Conservation (phyloP, 2,888 invertebrate species). For the Drosophila pegasa region DNA sequence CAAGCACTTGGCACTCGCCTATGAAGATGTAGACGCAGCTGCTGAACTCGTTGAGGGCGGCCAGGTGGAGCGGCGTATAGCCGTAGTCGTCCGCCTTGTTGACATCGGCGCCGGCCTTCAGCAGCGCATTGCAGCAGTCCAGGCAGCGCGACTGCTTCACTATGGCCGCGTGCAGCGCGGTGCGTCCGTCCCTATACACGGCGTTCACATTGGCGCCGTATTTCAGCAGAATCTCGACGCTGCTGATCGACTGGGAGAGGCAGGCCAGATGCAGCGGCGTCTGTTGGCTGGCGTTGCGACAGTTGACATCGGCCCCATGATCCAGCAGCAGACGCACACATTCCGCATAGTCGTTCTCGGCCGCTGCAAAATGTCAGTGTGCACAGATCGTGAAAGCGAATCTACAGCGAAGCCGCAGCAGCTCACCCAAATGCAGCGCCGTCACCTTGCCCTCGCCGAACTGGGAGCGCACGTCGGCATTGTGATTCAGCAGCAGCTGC, state of each 20-base stretch:
- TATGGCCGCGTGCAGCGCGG: conserved; percentile 92
- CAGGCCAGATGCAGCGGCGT: conserved; percentile 94
- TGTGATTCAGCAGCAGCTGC: conserved; percentile 90
- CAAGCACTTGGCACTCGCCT: conserved; percentile 75
- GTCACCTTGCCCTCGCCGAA: conserved; percentile 90
- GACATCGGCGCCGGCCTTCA: conserved; percentile 89
- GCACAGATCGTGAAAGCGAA: not conserved
- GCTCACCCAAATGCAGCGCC: conserved; percentile 89
- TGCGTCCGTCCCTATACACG: conserved; percentile 90
- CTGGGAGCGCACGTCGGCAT: conserved; percentile 92
- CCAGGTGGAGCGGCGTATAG: conserved; percentile 93
- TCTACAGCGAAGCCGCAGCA: not conserved
- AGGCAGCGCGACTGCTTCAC: conserved; percentile 89
- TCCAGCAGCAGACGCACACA: conserved; percentile 90
- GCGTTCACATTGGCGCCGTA: conserved; percentile 88
- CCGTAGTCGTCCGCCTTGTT: conserved; percentile 92
- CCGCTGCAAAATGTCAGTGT: conserved; percentile 85
- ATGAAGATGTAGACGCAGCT: conserved; percentile 90
- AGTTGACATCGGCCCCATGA: conserved; percentile 91
- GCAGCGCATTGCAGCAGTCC: conserved; percentile 89
- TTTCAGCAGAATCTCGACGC: conserved; percentile 89
- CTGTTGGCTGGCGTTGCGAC: conserved; percentile 90
- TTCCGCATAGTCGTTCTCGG: conserved; percentile 93
- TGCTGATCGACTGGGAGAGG: conserved; percentile 91
- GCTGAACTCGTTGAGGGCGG: conserved; percentile 93